Evolutionary conservation across 2,888 invertebrate species (phyloP), one percentile per base, ranked within the genome.

Genomic region (Ophion slaviceki): DNA sequence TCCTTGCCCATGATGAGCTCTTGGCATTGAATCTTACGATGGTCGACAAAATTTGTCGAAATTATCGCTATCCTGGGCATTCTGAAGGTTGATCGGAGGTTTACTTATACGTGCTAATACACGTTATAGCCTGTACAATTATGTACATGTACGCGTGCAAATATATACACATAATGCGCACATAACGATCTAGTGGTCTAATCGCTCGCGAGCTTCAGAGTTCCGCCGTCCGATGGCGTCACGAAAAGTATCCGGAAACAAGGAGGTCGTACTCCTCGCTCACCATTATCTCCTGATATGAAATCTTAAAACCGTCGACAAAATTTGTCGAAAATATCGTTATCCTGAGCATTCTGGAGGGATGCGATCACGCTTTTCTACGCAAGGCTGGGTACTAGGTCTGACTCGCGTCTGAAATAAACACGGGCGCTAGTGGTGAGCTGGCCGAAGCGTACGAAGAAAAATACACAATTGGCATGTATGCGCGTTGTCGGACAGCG

Each of bases 251-350:
- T 64, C 80, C 24, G 66, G 61, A 61, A 14, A n/a, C 10, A 20
- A 62, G 20, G 5, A 57, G 5, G 2, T 14, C 24, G n/a, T 24
- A n/a, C 28, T 81, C 75, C 62, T 81, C 75, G 17, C 14, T 47
- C 14, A 1, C 75, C 32, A 36, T 75, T n/a, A 7, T 36, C 32
- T 28, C 68, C 80, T 75, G 68, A 45, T 75, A 75, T 14, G 6
- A n/a, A 75, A 75, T 68, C 75, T 81, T 67, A 75, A 74, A 81
- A 75, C 62, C 75, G 74, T 68, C 80, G 75, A 81, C 80, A 75
- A 74, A 81, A 53, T 59, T 67, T 68, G 66, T 67, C 68, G 68
- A 68, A 67, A 75, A 61, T 75, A 81, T 67, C 68, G n/a, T 53
- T 53, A 17, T 53, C 17, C 14, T 14, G 53, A 17, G 53, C 53